Evolutionary conservation across 2,113 vertebrate genomes (phyloP).

Genomic region (Heloderma charlesbogerti): DNA sequence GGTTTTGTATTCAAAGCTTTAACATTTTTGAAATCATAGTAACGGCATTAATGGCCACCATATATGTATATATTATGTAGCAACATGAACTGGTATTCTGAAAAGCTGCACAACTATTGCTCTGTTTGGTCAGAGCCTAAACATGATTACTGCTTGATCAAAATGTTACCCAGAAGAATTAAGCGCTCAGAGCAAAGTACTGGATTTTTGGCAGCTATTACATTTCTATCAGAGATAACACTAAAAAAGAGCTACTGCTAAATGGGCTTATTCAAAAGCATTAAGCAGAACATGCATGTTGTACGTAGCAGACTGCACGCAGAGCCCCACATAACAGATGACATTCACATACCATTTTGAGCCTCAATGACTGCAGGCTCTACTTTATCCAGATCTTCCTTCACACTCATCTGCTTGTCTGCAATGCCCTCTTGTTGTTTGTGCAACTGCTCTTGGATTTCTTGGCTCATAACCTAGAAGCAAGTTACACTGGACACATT

Average conservation of each 20-base stretch:
- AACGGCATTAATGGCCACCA: no score
- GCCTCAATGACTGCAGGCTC: constrained; percentile 98
- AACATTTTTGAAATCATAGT: background rate
- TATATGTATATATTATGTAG: background rate
- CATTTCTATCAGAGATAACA: background rate
- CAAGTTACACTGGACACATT: constrained; percentile 1
- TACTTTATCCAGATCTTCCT: constrained; percentile 95
- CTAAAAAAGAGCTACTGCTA: background rate
- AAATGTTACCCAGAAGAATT: background rate
- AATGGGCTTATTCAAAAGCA: background rate
- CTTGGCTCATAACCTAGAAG: constrained; percentile 96
- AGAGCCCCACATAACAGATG: accelerated
- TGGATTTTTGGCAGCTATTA: background rate
- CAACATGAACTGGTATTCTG: background rate
- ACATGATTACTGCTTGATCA: background rate
- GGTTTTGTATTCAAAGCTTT: background rate
- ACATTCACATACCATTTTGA: constrained; percentile 89
- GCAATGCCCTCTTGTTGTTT: constrained; percentile 97
- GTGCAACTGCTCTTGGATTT: constrained; percentile 96
- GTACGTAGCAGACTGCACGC: background rate
- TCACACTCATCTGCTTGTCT: constrained; percentile 96
- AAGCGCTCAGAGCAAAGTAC: background rate
- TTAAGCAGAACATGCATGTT: background rate
- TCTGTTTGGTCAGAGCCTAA: background rate
- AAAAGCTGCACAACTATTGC: background rate